Base-by-base conservation (phyloP, 2,797 vertebrate species). In the Scomberomorus guttatus region DNA sequence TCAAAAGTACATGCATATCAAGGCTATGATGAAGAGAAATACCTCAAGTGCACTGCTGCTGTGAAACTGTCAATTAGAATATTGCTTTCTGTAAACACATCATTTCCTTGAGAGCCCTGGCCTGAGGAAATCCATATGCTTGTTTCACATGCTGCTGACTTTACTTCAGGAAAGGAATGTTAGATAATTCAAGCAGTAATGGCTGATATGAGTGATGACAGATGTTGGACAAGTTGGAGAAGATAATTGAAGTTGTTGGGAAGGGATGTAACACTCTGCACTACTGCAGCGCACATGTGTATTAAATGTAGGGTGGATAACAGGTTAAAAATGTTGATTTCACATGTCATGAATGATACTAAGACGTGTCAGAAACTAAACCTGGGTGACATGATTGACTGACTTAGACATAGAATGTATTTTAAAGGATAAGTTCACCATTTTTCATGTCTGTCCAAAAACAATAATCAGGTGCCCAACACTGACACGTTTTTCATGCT, bases 11-110 rank as follows among this genome's bases (percentile, higher is more conserved):
- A 44, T 12, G 46, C 2, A 29, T n/a, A 77, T 69, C 32, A 54
- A 72, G 44, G 32, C 22, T 39, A 6, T 66, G 14, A 76, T 50
- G 55, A 58, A 76, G 65, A 75, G n/a, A 76, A 88, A 86, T 80
- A 65, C 64, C 57, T 72, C 9, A 18, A 70, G 29, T 0, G 44
- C 58, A 11, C 22, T 14, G 68, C 69, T 75, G 71, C 65, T 6
- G 56, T 74, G 42, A 75, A 84, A 50, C 70, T 75, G 61, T 42
- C 77, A 72, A 86, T 89, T 77, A 61, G 24, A 74, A 79, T 76
- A 79, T 79, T 65, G 17, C 12, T 75, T 84, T 75, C 62, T 64
- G 68, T 82, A 88, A 90, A 88, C 72, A 79, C 68, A 20, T 2
- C 1, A 75, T 77, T 86, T 82, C 80, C 77, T 55, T n/a, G 11